These are phyloP conservation scores for Rhagologus leucostigma DNA, from an alignment of 2,113 vertebrate species.

Conservation along the genomic window DNA sequence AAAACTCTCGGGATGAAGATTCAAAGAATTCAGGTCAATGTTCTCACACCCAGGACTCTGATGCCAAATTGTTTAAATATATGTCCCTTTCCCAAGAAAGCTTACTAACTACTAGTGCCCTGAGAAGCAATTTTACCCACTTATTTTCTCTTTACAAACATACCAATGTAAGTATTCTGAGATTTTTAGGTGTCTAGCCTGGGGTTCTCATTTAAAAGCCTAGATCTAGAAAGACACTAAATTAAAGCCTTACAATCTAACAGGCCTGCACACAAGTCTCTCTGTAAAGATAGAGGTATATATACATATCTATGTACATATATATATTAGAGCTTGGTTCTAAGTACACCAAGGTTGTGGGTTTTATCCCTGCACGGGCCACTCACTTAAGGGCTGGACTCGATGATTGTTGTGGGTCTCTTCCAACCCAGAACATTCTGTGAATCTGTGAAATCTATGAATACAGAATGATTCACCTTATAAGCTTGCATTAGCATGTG, in stretches of 20 bases:
- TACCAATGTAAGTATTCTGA: neutral
- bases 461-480: slow-evolving; percentile 72
- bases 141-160: neutral
- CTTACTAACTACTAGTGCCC: neutral
- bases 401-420: rapidly evolving
- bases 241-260: neutral
- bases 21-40: neutral
- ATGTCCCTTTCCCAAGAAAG: neutral
- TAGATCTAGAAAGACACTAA: neutral
- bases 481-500: slow-evolving; percentile 90
- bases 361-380: neutral
- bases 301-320: neutral
- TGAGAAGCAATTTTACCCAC: neutral
- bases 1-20: neutral
- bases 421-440: neutral
- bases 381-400: neutral
- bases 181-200: neutral
- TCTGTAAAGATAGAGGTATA: neutral
- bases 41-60: neutral
- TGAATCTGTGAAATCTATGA: neutral
- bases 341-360: neutral
- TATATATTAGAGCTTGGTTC: neutral
- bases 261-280: neutral
- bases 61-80: neutral
- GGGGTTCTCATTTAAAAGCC: neutral